Evolutionary conservation across 2,888 invertebrate species (phyloP).

Genomic region (Stenchaetothrips biformis): DNA sequence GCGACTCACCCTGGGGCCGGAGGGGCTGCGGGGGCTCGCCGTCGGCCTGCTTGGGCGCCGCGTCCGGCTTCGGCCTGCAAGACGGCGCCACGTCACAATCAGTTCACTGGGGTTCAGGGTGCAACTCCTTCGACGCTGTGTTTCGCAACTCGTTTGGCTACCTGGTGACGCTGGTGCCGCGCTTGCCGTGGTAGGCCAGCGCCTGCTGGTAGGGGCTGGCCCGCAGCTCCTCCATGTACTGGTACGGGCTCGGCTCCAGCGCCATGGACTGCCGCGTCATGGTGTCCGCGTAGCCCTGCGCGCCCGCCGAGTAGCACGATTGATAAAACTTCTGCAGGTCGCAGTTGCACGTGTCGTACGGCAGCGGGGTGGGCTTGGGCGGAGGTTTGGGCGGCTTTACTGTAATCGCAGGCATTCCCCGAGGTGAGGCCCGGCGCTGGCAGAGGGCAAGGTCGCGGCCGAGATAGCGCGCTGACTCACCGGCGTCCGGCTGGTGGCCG

Average conservation of each 20-base stretch:
- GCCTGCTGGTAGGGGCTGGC: slow-evolving; percentile 17
- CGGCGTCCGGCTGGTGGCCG: background rate
- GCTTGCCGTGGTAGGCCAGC: background rate
- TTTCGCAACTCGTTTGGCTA: no score
- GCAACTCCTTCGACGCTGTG: background rate
- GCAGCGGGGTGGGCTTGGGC: background rate
- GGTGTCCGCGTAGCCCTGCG: background rate
- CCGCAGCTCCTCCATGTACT: slow-evolving; percentile 17
- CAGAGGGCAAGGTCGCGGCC: background rate
- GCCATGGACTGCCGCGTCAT: background rate
- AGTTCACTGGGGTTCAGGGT: no score
- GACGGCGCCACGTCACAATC: background rate
- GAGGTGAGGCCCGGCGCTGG: no score
- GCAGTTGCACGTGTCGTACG: slow-evolving; percentile 11
- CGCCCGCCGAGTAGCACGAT: background rate
- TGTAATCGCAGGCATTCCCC: background rate
- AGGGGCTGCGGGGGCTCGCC: no score
- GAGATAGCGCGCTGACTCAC: background rate
- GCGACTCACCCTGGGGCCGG: no score
- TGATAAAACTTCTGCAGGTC: slow-evolving; percentile 14
- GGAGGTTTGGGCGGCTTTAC: background rate
- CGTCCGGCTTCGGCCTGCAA: background rate
- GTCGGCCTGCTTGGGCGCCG: no score
- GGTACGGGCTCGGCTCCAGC: slow-evolving; percentile 15
- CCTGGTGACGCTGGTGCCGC: background rate